Conservation (phyloP, 2,797 vertebrate species). For the Argyrosomus regius region DNA sequence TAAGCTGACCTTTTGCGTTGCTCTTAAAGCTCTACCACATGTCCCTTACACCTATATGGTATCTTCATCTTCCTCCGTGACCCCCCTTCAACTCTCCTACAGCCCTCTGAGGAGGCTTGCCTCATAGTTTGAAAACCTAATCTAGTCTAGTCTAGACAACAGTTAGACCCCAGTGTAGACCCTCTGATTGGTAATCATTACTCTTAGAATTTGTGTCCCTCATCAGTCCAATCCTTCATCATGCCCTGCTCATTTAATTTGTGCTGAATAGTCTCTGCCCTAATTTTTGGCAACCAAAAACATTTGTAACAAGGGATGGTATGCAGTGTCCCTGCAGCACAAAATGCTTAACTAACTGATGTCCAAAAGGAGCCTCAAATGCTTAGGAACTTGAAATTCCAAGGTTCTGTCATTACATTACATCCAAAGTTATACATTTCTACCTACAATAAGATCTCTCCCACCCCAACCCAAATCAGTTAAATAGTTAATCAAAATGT, state of each 20-base stretch:
- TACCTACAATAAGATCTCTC: neutral
- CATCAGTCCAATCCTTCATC: constrained; percentile 21
- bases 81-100: no score
- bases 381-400: neutral
- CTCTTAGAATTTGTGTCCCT: constrained; percentile 16
- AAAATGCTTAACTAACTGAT: neutral
- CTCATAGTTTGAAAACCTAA: no score
- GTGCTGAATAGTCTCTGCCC: constrained; percentile 27
- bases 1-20: neutral
- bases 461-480: neutral
- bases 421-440: neutral
- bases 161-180: no score
- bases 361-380: neutral
- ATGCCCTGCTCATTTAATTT: constrained; percentile 36
- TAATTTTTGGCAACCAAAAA: constrained; percentile 52
- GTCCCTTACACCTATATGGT: neutral
- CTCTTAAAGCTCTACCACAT: neutral
- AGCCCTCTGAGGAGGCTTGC: no score
- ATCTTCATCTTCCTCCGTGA: neutral
- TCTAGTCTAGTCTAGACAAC: no score
- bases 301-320: constrained; percentile 42
- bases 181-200: neutral
- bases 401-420: neutral
- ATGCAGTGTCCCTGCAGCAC: constrained; percentile 61
- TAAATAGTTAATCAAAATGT: neutral